These are phyloP conservation scores for Riptortus pedestris DNA, from an alignment of 1,140 invertebrate species.

Conservation along the genomic window DNA sequence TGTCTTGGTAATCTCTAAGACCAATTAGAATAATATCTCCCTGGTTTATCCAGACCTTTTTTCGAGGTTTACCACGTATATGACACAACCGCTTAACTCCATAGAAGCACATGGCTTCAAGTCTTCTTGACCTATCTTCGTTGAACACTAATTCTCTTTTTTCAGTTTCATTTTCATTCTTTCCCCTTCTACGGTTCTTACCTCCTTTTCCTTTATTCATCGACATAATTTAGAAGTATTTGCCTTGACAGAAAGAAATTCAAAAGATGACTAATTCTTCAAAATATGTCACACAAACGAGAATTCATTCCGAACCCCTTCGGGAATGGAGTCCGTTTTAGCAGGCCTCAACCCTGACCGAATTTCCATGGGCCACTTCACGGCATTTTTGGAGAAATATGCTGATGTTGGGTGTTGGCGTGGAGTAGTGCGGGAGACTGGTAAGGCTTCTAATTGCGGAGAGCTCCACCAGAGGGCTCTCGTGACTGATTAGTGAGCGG, in stretches of 20 bases:
- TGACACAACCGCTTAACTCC: constrained; percentile 96
- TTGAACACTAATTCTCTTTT: constrained; percentile 98
- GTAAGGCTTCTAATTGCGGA: too few species aligned
- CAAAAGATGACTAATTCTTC: background rate
- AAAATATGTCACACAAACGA: constrained; percentile 6
- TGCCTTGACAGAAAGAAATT: background rate
- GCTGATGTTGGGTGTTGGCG: too few species aligned
- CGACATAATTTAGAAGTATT: constrained; percentile 42
- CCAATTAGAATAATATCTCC: constrained; percentile 96
- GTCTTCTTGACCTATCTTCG: constrained; percentile 93
- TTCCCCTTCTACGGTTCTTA: constrained; percentile 97
- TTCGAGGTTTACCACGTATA: constrained; percentile 93
- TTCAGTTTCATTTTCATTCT: constrained; percentile 98
- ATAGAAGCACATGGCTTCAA: constrained; percentile 99
- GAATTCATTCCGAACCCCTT: constrained; percentile 11
- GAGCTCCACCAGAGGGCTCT: too few species aligned
- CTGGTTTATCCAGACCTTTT: constrained; percentile 99
- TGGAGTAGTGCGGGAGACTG: too few species aligned
- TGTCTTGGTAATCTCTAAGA: constrained; percentile 94
- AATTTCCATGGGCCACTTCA: too few species aligned
- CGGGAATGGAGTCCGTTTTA: too few species aligned
- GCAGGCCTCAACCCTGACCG: too few species aligned
- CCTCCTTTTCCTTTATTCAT: constrained; percentile 95
- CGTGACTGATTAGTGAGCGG: too few species aligned
- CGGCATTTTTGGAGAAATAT: too few species aligned